phyloP scores from a whole-genome alignment of 2,113 vertebrate species.

The Orthonyx spaldingii region DNA sequence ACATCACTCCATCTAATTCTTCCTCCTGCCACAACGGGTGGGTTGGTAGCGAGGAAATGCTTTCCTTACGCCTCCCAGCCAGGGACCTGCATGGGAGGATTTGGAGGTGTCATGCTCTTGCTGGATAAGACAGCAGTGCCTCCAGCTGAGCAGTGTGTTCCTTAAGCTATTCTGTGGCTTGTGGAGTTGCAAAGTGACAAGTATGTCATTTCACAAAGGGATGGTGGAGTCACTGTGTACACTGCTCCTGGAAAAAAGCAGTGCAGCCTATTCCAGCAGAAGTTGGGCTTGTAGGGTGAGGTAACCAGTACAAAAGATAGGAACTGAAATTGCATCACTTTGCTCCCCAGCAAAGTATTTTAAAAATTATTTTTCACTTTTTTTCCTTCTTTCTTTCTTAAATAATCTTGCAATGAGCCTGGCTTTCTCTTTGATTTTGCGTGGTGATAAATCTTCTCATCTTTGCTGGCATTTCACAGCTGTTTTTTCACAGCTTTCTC shows the following conservation, averaged over 20 bases:
- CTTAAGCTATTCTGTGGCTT: background rate
- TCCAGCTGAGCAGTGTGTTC: background rate
- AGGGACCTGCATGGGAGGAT: background rate
- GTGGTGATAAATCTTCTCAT: background rate
- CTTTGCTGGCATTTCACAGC: conserved; percentile 39
- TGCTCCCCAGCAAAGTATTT: background rate
- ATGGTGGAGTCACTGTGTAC: background rate
- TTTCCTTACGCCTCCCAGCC: background rate
- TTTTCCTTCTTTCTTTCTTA: background rate
- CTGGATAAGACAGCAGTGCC: background rate
- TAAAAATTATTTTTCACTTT: background rate
- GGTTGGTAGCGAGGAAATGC: background rate
- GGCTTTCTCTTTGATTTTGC: background rate
- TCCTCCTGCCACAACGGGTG: fast-evolving
- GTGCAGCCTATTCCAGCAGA: background rate
- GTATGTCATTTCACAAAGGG: background rate
- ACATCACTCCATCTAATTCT: background rate
- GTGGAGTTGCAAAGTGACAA: background rate
- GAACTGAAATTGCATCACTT: background rate
- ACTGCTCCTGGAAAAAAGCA: background rate
- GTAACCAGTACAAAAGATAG: background rate
- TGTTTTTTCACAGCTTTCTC: conserved; percentile 45
- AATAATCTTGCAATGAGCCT: conserved; percentile 19
- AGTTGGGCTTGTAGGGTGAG: background rate
- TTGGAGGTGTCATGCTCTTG: background rate